phyloP scores from a whole-genome alignment of 2,797 vertebrate genomes.

The Tinamus major region DNA sequence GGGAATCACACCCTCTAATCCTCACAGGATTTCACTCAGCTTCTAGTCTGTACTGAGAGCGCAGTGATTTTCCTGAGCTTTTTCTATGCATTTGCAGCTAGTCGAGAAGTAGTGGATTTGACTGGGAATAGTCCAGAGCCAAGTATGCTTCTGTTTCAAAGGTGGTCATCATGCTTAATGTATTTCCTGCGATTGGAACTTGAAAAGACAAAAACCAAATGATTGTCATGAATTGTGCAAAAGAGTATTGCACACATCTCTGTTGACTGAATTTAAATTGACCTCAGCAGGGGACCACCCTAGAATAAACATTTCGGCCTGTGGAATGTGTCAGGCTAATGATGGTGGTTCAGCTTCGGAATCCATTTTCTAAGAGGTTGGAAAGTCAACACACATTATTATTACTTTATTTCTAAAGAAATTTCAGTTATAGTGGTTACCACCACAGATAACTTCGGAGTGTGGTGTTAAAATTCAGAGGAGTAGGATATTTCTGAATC shows the following conservation, averaged over 20 bases:
- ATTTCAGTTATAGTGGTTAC: neutral
- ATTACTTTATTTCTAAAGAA: neutral
- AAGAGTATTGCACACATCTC: neutral
- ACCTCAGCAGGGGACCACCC: rapidly evolving
- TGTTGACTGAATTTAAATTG: neutral
- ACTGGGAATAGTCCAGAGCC: neutral
- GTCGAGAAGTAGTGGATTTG: neutral
- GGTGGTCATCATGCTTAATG: rapidly evolving
- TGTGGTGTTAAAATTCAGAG: neutral
- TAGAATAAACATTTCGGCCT: neutral
- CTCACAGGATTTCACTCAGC: neutral
- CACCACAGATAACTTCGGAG: neutral
- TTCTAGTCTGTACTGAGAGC: neutral
- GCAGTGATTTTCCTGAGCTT: neutral
- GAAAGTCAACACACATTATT: neutral
- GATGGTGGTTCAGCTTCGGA: neutral
- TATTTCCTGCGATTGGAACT: neutral
- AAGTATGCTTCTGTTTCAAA: rapidly evolving
- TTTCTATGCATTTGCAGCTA: neutral
- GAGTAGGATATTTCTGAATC: neutral
- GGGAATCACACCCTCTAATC: neutral
- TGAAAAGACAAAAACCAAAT: neutral
- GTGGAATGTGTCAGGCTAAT: neutral
- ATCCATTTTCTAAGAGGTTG: neutral
- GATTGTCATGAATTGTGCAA: neutral